Conservation (phyloP, 2,113 vertebrate species). For the Rynchops niger region DNA sequence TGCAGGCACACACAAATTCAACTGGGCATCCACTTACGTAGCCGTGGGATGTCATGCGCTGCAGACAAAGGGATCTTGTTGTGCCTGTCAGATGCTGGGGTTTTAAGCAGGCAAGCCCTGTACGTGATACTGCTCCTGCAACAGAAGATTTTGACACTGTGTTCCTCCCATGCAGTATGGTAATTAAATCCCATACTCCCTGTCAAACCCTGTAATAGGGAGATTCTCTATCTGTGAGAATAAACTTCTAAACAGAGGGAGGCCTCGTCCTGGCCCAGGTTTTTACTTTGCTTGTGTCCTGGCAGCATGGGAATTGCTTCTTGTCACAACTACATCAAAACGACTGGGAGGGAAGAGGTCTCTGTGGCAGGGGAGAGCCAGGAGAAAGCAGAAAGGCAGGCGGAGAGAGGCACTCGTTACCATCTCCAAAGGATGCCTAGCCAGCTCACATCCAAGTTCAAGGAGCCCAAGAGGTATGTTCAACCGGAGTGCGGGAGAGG, state of each 20-base stretch:
- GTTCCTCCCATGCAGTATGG: neutral
- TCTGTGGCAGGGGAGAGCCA: neutral
- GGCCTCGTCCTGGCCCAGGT: neutral
- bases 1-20: neutral
- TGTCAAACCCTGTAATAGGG: neutral
- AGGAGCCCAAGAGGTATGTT: neutral
- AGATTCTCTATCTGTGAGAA: neutral
- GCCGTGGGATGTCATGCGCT: neutral
- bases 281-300: neutral
- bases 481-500: neutral
- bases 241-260: neutral
- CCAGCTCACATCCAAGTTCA: neutral
- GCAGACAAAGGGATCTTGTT: neutral
- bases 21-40: neutral
- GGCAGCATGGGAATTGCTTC: neutral
- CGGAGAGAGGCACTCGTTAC: neutral
- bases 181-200: neutral
- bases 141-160: neutral
- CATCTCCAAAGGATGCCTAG: neutral
- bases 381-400: neutral
- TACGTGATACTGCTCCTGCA: accelerated
- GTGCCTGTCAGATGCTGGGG: neutral
- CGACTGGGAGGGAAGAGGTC: neutral
- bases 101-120: neutral
- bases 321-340: neutral